Conservation (phyloP, 2,797 vertebrate genomes). For the Tokudaia muenninki region DNA sequence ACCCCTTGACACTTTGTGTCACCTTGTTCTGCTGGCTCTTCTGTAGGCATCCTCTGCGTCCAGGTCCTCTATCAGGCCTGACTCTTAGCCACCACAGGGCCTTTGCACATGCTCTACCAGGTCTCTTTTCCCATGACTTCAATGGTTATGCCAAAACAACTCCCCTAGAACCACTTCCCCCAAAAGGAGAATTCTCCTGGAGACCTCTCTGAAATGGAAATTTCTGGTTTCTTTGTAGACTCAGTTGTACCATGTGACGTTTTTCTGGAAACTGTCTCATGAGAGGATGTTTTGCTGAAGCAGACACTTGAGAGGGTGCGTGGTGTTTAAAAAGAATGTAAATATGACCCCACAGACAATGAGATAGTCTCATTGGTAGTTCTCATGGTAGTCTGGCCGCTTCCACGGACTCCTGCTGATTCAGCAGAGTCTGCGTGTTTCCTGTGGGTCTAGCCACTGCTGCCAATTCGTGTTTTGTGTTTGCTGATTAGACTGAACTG, state of each 20-base stretch:
- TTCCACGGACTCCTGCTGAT: not conserved
- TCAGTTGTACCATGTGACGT: too few species aligned
- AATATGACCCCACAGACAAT: not conserved
- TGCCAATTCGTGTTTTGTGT: not conserved
- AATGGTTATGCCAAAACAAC: not conserved
- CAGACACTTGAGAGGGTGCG: too few species aligned
- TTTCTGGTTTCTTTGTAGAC: too few species aligned
- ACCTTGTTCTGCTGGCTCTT: fast-evolving
- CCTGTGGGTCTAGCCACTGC: not conserved
- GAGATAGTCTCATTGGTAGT: not conserved
- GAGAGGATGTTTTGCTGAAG: too few species aligned
- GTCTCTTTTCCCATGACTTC: not conserved
- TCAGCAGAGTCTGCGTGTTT: not conserved
- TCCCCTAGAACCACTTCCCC: not conserved
- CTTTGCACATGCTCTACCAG: not conserved
- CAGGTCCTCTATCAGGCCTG: not conserved
- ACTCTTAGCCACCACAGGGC: not conserved
- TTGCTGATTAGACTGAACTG: not conserved
- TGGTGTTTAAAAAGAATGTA: too few species aligned
- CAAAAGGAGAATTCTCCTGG: not conserved
- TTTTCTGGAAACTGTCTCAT: too few species aligned
- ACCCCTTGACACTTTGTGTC: fast-evolving
- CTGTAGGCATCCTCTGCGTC: not conserved
- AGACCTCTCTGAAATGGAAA: not conserved
- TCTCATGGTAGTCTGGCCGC: not conserved